Evolutionary conservation across 2,888 invertebrate species (phyloP), one percentile per base, ranked within the genome.

Genomic region (Cotesia congregata): DNA sequence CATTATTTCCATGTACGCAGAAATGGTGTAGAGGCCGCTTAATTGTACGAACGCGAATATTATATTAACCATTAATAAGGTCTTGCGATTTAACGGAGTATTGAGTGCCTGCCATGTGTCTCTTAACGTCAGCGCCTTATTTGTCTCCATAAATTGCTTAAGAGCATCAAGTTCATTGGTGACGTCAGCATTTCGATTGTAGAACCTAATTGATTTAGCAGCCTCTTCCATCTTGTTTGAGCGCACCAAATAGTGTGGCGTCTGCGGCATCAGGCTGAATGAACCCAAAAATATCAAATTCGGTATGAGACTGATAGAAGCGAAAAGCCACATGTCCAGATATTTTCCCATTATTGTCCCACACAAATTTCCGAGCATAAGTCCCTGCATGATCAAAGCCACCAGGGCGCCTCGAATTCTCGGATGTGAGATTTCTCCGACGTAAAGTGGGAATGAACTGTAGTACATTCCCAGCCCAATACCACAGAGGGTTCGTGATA

Each of bases 281-380:
- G 83, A 41, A 4, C 68, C 30, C 2, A 88, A 71, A 74, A 83
- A 86, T 5, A 80, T 7, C 1, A 86, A 1, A 40, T 81, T 85
- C 1, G 86, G 80, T 9, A 84, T 76, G 12, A 87, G 79, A 79
- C 85, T 85, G 38, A 87, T 82, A 3, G 82, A 62, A 1, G 87
- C 84, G 60, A 86, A 88, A 7, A 79, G 61, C 74, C 78, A 78
- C 75, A 87, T 79, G 5, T 85, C 81, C 41, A 87, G 77, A 67
- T 83, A 83, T 6, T 86, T 83, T 15, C 88, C 89, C 77, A 86
- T 84, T 20, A 85, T 20, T 70, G 83, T 86, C n/a, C 86, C 88
- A 1, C 86, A 15, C 7, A 88, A 62, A 9, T 80, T 83, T 5
- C 89, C 88, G 0, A 87, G 30, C 0, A 86, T 83, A 60, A 84